Conservation (phyloP, 1,140 invertebrate genomes). For the Portunus trituberculatus region DNA sequence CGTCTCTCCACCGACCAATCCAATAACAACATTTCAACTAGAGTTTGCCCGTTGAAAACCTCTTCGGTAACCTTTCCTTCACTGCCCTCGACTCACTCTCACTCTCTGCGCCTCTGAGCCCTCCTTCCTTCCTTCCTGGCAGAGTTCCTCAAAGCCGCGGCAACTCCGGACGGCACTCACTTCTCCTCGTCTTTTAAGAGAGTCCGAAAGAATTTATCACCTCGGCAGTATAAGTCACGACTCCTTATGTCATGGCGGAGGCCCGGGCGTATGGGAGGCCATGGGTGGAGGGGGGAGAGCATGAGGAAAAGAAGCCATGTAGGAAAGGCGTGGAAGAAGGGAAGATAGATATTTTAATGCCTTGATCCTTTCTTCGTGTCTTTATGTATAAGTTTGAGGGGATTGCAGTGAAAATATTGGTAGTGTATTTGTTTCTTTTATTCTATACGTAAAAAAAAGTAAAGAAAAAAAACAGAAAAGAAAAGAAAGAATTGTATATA, state of each 20-base stretch:
- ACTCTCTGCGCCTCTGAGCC: background rate
- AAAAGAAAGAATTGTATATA: too few relatives aligned
- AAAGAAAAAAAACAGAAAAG: too few relatives aligned
- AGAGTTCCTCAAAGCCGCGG: background rate
- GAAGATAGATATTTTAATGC: too few relatives aligned
- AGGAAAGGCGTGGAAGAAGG: background rate
- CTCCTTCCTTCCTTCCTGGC: background rate
- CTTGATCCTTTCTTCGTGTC: too few relatives aligned
- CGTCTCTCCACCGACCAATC: background rate
- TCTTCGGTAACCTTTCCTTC: slow-evolving; percentile 21
- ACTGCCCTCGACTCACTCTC: background rate
- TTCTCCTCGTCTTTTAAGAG: slow-evolving; percentile 20
- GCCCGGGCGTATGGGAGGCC: background rate
- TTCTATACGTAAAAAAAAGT: too few relatives aligned
- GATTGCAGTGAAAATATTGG: too few relatives aligned
- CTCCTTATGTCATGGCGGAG: background rate
- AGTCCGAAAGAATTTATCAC: slow-evolving; percentile 4
- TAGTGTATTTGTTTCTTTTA: too few relatives aligned
- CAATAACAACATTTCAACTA: slow-evolving; percentile 6
- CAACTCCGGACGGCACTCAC: background rate
- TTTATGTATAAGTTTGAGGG: too few relatives aligned
- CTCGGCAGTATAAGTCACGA: background rate
- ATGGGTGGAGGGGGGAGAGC: background rate
- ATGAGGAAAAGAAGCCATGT: background rate
- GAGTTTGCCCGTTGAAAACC: slow-evolving; percentile 10